Evolutionary conservation across 2,888 invertebrate species (phyloP).

Genomic region (Malthinus flaveolus): DNA sequence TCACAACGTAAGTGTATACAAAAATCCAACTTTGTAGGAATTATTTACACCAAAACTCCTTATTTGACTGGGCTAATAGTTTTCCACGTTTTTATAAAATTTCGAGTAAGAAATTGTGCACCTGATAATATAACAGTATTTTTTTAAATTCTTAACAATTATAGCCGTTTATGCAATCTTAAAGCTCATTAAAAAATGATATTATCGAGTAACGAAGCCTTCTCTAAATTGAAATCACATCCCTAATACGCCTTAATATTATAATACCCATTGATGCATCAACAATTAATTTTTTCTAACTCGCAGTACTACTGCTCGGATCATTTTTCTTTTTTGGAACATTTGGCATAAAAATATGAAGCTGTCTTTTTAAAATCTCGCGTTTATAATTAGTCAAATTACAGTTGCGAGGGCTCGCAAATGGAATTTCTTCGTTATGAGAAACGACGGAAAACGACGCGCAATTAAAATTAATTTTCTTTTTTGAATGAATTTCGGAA

Average conservation of each 20-base stretch:
- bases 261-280: too few relatives aligned
- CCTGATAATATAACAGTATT: background rate
- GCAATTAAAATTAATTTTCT: background rate
- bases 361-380: slow-evolving; percentile 60
- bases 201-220: too few relatives aligned
- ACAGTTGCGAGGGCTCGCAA: background rate
- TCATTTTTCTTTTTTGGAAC: slow-evolving; percentile 58
- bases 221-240: too few relatives aligned
- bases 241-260: too few relatives aligned
- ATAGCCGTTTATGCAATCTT: too few relatives aligned
- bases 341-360: slow-evolving; percentile 76
- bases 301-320: slow-evolving; percentile 44
- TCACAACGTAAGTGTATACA: too few relatives aligned
- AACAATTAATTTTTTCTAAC: slow-evolving; percentile 10
- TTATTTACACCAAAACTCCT: too few relatives aligned
- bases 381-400: slow-evolving; percentile 7
- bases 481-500: background rate
- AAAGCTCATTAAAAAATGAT: too few relatives aligned
- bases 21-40: too few relatives aligned
- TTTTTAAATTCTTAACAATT: background rate
- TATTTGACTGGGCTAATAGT: too few relatives aligned
- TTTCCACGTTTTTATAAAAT: too few relatives aligned
- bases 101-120: too few relatives aligned
- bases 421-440: background rate
- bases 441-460: background rate